Evolutionary conservation across 2,888 invertebrate species (phyloP).

Genomic region (Pherbina coryleti): DNA sequence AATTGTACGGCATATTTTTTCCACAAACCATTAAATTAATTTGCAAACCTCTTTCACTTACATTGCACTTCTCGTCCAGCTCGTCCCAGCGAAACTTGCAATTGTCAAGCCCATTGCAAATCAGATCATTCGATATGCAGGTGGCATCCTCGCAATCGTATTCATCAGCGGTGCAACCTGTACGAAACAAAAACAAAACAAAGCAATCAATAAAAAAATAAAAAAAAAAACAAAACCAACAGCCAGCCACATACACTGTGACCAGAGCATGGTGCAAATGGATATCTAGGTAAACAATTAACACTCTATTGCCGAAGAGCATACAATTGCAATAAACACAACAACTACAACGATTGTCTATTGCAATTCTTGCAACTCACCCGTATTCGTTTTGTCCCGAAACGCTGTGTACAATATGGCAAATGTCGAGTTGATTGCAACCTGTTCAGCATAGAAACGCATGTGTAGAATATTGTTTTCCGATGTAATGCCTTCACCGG

Average conservation of each 20-base stretch:
- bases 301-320: no score
- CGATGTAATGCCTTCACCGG: constrained; percentile 82
- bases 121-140: constrained; percentile 79
- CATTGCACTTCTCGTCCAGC: constrained; percentile 69
- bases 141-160: constrained; percentile 90
- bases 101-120: constrained; percentile 82
- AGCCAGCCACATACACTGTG: constrained; percentile 46
- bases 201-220: not conserved
- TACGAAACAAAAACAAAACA: constrained; percentile 6
- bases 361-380: constrained; percentile 58
- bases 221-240: constrained; percentile 64
- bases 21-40: no score
- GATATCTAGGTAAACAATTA: no score
- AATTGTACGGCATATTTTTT: no score
- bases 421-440: constrained; percentile 76
- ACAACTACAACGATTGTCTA: not conserved
- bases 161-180: constrained; percentile 71
- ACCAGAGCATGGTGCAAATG: not conserved
- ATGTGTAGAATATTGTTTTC: constrained; percentile 79
- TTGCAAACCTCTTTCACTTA: constrained; percentile 55
- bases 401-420: constrained; percentile 82
- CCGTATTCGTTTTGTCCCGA: constrained; percentile 72
- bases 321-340: not conserved
- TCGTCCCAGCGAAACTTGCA: constrained; percentile 89
- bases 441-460: constrained; percentile 78